Evolutionary conservation across 2,888 invertebrate genomes (phyloP).

Genomic region (Tuberolachnus salignus): DNA sequence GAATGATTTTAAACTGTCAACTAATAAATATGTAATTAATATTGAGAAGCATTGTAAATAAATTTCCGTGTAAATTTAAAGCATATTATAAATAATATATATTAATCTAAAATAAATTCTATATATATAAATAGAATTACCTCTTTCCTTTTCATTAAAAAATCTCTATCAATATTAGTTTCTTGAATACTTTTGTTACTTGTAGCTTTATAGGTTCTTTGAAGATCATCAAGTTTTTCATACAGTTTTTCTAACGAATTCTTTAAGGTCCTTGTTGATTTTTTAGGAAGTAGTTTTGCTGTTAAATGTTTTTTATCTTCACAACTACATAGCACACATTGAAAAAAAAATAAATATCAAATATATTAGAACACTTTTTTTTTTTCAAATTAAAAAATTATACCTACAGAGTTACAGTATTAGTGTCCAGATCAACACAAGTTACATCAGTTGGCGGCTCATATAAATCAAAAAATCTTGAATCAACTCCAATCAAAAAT

Average conservation of each 20-base stretch:
- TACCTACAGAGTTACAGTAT: conserved; percentile 82
- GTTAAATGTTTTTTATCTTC: conserved; percentile 85
- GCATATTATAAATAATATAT: not conserved
- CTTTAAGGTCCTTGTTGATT: conserved; percentile 81
- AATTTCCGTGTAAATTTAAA: too few species aligned
- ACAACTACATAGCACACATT: conserved; percentile 69
- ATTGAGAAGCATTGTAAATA: too few species aligned
- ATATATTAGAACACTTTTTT: conserved; percentile 13
- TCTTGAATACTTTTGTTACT: conserved; percentile 59
- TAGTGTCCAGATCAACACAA: conserved; percentile 97
- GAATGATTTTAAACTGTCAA: not conserved
- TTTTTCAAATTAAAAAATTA: conserved; percentile 17
- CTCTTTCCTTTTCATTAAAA: conserved; percentile 80
- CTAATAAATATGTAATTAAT: too few species aligned
- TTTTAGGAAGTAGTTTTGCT: conserved; percentile 82
- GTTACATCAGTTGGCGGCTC: conserved; percentile 96
- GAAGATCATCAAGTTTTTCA: conserved; percentile 64
- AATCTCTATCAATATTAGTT: conserved; percentile 80
- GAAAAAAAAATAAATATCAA: conserved; percentile 6
- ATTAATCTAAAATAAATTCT: conserved; percentile 16
- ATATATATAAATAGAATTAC: conserved; percentile 64
- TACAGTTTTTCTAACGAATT: conserved; percentile 80
- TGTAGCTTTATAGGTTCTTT: conserved; percentile 62
- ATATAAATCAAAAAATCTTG: conserved; percentile 94
- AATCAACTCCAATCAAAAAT: conserved; percentile 96